phyloP scores from a whole-genome alignment of 1,140 invertebrate species.

The Drosophila eugracilis region DNA sequence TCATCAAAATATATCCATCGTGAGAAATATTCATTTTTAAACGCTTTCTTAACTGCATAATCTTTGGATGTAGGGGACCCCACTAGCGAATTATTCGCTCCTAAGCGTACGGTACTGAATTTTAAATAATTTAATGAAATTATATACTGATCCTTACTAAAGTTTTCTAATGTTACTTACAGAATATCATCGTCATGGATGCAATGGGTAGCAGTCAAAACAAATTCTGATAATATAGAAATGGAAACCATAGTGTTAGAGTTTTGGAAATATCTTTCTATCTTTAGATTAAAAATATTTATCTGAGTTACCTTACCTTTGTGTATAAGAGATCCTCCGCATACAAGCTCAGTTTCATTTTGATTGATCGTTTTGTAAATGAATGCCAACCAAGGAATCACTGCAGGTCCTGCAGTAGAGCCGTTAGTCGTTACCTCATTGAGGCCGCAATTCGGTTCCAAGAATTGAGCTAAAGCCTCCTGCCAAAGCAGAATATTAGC shows the following conservation, averaged over 20 bases:
- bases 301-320: not conserved
- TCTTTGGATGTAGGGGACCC: not conserved
- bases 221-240: not conserved
- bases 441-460: constrained; percentile 1
- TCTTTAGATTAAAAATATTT: too few species aligned
- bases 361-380: not conserved
- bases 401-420: not conserved
- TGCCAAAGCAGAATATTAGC: not conserved
- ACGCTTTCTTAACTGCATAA: not conserved
- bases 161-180: not conserved
- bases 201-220: constrained; percentile 16
- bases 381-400: constrained; percentile 16
- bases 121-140: not conserved
- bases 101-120: constrained; percentile 1
- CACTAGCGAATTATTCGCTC: not conserved
- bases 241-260: not conserved
- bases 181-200: not conserved
- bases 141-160: too few species aligned
- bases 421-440: not conserved
- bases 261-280: too few species aligned
- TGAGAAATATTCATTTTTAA: not conserved
- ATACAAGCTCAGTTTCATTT: not conserved
- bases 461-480: not conserved
- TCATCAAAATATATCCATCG: not conserved
- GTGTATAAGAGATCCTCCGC: constrained; percentile 14